phyloP scores from a whole-genome alignment of 2,113 vertebrate species.

The Elachura formosa region DNA sequence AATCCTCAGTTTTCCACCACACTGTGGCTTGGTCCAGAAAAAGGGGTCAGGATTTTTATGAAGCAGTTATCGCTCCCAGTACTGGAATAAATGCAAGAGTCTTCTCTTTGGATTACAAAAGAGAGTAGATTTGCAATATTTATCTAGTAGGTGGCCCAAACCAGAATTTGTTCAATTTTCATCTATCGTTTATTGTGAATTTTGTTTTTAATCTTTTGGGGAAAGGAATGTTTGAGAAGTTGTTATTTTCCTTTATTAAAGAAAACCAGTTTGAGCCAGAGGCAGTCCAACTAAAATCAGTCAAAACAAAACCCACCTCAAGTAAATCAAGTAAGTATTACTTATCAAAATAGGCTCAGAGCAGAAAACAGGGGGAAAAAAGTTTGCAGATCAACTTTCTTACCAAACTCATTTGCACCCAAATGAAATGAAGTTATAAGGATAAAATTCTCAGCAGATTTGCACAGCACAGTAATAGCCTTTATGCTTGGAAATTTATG shows the following conservation, averaged over 20 bases:
- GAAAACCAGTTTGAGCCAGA: neutral
- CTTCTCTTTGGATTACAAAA: neutral
- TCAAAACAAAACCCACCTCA: slow-evolving; percentile 20
- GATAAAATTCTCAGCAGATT: slow-evolving; percentile 78
- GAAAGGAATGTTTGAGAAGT: neutral
- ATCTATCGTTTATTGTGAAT: neutral
- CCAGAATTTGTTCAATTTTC: neutral
- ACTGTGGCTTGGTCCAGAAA: neutral
- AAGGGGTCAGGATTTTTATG: neutral
- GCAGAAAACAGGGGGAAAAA: neutral
- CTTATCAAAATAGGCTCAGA: neutral
- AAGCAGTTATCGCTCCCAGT: neutral
- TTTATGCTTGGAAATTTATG: slow-evolving; percentile 92
- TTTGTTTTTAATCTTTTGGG: neutral
- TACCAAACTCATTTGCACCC: slow-evolving; percentile 58
- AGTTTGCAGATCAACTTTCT: slow-evolving; percentile 55
- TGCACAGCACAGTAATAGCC: slow-evolving; percentile 80
- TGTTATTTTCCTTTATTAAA: neutral
- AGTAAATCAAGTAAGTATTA: neutral
- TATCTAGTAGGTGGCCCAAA: neutral
- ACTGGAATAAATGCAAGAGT: neutral
- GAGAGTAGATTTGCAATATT: neutral
- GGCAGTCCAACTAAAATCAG: neutral
- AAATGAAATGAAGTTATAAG: slow-evolving; percentile 71
- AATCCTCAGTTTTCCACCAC: neutral